Base-by-base conservation (phyloP, 2,888 invertebrate genomes). In the Muschampia plurimacula region DNA sequence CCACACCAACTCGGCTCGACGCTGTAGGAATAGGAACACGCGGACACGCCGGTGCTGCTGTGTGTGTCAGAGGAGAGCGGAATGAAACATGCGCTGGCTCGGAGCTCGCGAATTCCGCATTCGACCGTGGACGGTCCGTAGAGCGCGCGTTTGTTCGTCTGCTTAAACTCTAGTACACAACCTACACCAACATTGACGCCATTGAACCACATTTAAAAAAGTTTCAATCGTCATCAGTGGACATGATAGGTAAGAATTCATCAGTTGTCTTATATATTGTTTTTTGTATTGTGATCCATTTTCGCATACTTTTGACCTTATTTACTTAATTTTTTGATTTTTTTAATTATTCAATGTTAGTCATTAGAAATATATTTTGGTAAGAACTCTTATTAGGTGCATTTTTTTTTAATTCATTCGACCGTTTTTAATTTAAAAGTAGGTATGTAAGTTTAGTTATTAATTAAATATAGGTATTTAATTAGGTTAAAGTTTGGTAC, bases 131-230 rank as follows among this genome's bases (percentile, higher is more conserved):
- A 87, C 87, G 85, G 90, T 83, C 88, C 86, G 83, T 81, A 84
- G 88, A 83, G 88, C 80, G 88, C 84, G 85, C 87, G 89, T 83
- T 82, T 83, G 84, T 82, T 81, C 72, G 76, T 79, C 79, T 80
- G 79, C 79, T 76, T 76, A 80, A 79, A 81, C 80, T 81, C 84
- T 41, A 83, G 85, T 87, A 83, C 92, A 86, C 88, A 94, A 94
- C 94, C 94, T 94, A 94, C 93, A 86, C 85, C 93, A 94, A 94
- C 93, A 94, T 86, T 86, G 85, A 88, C 89, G 84, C 85, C 86
- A 90, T 93, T 94, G 90, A 83, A 85, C 89, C 86, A 80, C 81
- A 81, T 79, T 82, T 80, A 80, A 79, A 78, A 83, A 68, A 79
- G 77, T 81, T 79, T 84, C 83, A 83, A 87, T 86, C 87, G 86